A percentile compares a stretch with the other conserved stretches of the same genome.
These are phyloP conservation scores for Drosophila tani DNA, from an alignment of 1,140 invertebrate species.

Conservation along the genomic window DNA sequence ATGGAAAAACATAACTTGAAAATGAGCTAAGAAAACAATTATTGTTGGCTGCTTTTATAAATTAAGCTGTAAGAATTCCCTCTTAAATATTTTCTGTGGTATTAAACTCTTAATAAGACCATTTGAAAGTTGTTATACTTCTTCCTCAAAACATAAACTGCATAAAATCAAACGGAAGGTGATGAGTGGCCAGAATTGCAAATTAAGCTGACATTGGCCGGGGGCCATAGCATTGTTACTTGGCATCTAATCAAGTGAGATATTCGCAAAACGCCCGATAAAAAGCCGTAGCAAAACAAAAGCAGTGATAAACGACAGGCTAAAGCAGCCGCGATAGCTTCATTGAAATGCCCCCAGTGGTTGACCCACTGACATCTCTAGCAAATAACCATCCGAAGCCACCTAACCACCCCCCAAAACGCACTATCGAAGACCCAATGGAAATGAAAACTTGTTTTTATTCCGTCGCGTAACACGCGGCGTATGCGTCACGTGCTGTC, in stretches of 20 bases:
- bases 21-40: not conserved
- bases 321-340: slow-evolving; percentile 1
- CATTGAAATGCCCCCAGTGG: slow-evolving; percentile 54
- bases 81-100: too few relatives aligned
- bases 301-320: slow-evolving; percentile 15
- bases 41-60: not conserved
- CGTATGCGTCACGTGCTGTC: slow-evolving; percentile 75
- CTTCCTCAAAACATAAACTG: not conserved
- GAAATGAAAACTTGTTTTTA: slow-evolving; percentile 51
- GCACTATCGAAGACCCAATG: slow-evolving; percentile 15
- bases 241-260: slow-evolving; percentile 63
- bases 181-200: slow-evolving; percentile 56
- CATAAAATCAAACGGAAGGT: slow-evolving; percentile 28
- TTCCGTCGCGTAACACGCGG: slow-evolving; percentile 53
- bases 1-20: not conserved
- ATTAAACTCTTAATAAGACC: slow-evolving; percentile 2
- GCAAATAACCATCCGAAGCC: not conserved
- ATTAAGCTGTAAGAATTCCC: too few relatives aligned
- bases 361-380: slow-evolving; percentile 62
- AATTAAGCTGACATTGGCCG: slow-evolving; percentile 56
- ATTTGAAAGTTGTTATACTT: slow-evolving; percentile 33
- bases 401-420: slow-evolving; percentile 12
- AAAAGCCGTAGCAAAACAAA: slow-evolving; percentile 75
- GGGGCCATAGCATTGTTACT: slow-evolving; percentile 62
- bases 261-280: slow-evolving; percentile 35